phyloP scores from a whole-genome alignment of 2,113 vertebrate genomes.

The Apaloderma vittatum region DNA sequence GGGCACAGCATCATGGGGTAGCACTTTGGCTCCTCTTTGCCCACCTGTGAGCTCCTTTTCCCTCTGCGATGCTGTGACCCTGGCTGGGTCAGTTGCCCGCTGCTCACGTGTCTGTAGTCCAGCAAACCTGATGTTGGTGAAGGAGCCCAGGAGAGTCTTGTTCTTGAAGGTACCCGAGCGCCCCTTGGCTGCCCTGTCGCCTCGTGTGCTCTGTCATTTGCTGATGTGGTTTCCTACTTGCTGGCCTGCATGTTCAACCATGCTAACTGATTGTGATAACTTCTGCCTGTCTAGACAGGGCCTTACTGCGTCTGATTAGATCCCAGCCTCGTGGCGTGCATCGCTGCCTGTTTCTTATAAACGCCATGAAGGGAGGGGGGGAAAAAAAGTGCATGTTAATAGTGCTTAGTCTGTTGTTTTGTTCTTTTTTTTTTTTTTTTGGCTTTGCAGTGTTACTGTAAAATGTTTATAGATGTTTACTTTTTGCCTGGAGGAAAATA shows the following conservation, averaged over 20 bases:
- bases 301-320: constrained; percentile 67
- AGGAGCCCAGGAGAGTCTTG: fast-evolving
- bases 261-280: constrained; percentile 59
- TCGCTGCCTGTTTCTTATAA: constrained; percentile 60
- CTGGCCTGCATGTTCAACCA: constrained; percentile 49
- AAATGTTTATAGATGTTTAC: constrained; percentile 63
- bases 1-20: background rate
- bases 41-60: background rate
- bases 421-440: background rate
- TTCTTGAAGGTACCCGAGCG: background rate
- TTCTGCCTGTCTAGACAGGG: constrained; percentile 71
- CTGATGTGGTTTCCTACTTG: constrained; percentile 19
- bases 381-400: background rate
- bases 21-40: background rate
- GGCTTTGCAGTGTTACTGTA: constrained; percentile 32
- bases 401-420: constrained; percentile 1
- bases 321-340: constrained; percentile 35
- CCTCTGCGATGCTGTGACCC: background rate
- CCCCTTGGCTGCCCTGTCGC: background rate
- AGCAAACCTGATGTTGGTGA: fast-evolving
- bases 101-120: fast-evolving
- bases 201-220: background rate
- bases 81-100: fast-evolving
- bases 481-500: constrained; percentile 36
- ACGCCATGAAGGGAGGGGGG: background rate